These are phyloP conservation scores for Eulemur rufifrons DNA, from an alignment of 2,113 vertebrate genomes.

Conservation along the genomic window DNA sequence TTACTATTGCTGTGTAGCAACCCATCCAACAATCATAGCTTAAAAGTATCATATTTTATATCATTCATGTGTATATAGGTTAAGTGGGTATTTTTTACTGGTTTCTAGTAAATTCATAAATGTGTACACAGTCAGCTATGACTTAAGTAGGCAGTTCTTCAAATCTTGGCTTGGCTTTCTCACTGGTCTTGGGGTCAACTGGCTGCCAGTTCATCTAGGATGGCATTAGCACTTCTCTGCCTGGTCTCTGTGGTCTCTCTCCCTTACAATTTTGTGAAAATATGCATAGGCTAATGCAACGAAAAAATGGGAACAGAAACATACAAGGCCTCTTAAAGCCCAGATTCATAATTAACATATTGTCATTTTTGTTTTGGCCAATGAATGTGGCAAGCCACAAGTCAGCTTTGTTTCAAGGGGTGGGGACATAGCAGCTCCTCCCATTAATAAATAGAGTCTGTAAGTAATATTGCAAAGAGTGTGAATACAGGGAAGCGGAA, in stretches of 20 bases:
- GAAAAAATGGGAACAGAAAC: background rate
- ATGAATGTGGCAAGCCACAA: background rate
- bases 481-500: background rate
- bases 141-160: background rate
- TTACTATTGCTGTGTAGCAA: slow-evolving; percentile 1
- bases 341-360: background rate
- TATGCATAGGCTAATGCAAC: background rate
- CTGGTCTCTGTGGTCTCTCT: background rate
- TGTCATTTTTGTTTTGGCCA: background rate
- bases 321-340: background rate
- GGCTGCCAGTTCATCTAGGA: background rate
- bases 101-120: background rate
- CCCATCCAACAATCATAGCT: background rate
- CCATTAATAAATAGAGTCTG: background rate
- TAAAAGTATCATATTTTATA: background rate
- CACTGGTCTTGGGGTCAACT: background rate
- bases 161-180: background rate
- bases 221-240: background rate
- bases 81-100: background rate
- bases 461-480: background rate
- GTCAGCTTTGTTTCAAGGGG: background rate
- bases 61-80: background rate
- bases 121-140: background rate
- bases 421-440: background rate
- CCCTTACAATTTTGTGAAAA: background rate